phyloP scores from a whole-genome alignment of 2,888 invertebrate species.

The Sipha maydis region DNA sequence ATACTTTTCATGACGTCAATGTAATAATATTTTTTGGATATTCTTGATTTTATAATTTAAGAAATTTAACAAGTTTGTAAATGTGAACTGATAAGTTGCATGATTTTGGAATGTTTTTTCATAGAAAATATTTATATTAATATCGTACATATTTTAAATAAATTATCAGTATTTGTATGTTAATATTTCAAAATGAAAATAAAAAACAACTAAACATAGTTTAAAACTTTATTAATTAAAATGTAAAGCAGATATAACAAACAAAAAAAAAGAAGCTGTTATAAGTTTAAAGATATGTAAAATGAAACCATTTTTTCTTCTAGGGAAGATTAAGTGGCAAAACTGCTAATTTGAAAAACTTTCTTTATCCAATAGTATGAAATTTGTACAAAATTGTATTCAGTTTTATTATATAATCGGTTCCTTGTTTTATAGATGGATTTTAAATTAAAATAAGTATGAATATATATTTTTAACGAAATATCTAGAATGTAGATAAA shows the following conservation, averaged over 20 bases:
- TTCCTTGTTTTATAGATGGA: neutral
- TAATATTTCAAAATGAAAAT: constrained; percentile 4
- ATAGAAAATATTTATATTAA: neutral
- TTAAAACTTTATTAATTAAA: constrained; percentile 55
- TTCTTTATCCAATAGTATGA: constrained; percentile 22
- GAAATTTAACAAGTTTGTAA: neutral
- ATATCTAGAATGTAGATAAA: too few species aligned
- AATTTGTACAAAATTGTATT: neutral
- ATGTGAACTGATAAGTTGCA: neutral
- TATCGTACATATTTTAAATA: neutral
- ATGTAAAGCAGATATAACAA: constrained; percentile 13
- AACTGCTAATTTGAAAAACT: constrained; percentile 48
- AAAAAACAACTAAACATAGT: constrained; percentile 18
- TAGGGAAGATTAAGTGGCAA: neutral
- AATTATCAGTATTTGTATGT: neutral
- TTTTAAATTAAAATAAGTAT: neutral
- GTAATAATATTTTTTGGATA: too few species aligned
- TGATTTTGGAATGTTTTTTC: neutral
- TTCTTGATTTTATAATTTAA: too few species aligned
- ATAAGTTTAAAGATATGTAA: constrained; percentile 34
- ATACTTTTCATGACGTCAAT: too few species aligned
- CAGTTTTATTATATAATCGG: constrained; percentile 5
- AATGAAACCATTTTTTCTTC: constrained; percentile 15
- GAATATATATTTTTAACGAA: neutral
- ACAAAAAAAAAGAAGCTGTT: neutral